Base-by-base conservation (phyloP, 2,797 vertebrate genomes). In the Aselliscus stoliczkanus region DNA sequence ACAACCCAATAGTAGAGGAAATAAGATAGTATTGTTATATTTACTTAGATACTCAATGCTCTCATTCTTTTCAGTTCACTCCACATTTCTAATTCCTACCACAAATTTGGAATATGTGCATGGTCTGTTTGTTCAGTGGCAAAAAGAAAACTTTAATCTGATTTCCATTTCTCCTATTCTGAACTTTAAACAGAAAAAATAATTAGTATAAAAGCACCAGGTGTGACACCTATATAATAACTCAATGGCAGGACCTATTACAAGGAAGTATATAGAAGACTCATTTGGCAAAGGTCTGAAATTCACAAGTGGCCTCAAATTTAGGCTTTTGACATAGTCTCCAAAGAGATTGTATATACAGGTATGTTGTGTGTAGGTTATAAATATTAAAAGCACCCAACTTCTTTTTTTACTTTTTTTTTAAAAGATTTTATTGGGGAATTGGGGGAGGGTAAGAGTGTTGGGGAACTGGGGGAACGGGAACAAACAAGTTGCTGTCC, bases 161-260 rank as follows among this genome's bases (percentile, higher is more conserved):
- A 64, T 77, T 90, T 96, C 5, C 9, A 75, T 95, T 92, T 85
- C 31, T 60, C 65, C 14, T 88, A 4, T 86, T 95, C 69, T 80
- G 42, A 87, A 93, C 3, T 2, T n/a, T 93, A 21, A 47, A 18
- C 44, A 73, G 18, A 84, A 39, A 94, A 93, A 82, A 50, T 31
- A 69, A 79, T 85, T 81, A 82, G 4, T 69, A 83, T 47, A 82
- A 81, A 94, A 93, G 20, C 25, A 81, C 14, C 54, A 69, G 47
- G 7, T 5, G 92, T n/a, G 14, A 27, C 29, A 47, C 29, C 21
- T 47, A 47, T 39, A 72, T 67, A n/a, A 70, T 75, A 83, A 86
- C 21, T 84, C 34, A 60, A 9, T 50, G 60, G 27, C 75, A 91
- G 47, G 23, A 39, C 39, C 52, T 79, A 47, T 75, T 76, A 65